A percentile compares a stretch with the other conserved stretches of the same genome.
Conservation (phyloP, 2,797 vertebrate species). For the Sebastes minor region DNA sequence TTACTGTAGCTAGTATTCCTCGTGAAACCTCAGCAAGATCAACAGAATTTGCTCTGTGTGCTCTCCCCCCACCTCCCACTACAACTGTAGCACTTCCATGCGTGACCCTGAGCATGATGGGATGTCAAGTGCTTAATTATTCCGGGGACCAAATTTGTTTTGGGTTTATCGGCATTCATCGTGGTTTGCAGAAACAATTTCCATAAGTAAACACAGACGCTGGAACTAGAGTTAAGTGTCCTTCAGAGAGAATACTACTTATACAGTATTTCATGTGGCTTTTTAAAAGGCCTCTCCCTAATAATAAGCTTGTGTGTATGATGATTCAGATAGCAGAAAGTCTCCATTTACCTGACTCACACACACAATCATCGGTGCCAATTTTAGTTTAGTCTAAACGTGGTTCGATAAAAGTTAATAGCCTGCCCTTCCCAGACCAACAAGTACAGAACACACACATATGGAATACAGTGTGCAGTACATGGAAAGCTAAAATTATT, state of each 20-base stretch:
- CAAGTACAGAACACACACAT: neutral
- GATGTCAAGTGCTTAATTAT: neutral
- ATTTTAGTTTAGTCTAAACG: neutral
- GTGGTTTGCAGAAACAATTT: neutral
- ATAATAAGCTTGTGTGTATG: neutral
- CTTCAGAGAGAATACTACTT: neutral
- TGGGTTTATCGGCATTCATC: neutral
- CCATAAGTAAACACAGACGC: neutral
- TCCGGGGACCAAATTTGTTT: neutral
- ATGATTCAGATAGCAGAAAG: slow-evolving; percentile 5
- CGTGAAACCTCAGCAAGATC: neutral
- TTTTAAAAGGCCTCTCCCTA: neutral
- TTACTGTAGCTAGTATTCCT: neutral
- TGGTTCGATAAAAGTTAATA: neutral
- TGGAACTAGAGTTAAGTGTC: neutral
- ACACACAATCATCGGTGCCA: neutral
- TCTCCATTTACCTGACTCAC: neutral
- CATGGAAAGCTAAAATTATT: neutral
- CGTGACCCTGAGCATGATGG: neutral
- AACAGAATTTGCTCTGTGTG: neutral
- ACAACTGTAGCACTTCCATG: neutral
- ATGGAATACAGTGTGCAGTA: neutral
- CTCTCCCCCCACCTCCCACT: neutral
- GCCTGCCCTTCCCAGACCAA: neutral
- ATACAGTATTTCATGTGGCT: neutral